Evolutionary conservation across 2,113 vertebrate species (phyloP).

Genomic region (Gorsachius goisagi): DNA sequence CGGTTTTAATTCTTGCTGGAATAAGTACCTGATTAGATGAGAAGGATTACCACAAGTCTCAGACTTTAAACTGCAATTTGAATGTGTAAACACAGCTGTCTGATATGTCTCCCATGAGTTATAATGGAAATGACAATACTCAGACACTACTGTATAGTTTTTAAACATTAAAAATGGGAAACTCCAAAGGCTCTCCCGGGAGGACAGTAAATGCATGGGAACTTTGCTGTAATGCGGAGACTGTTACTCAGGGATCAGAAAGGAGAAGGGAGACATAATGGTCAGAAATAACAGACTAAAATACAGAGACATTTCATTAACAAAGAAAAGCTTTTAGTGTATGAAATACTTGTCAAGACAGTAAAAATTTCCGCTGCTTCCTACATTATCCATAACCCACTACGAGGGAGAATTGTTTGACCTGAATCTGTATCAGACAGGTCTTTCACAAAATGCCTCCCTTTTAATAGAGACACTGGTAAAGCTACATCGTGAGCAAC

Average conservation of each 20-base stretch:
- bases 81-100: constrained; percentile 42
- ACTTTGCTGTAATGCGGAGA: background rate
- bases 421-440: background rate
- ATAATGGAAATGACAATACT: background rate
- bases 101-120: background rate
- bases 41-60: constrained; percentile 14
- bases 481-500: background rate
- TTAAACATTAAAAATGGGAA: background rate
- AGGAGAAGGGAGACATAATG: background rate
- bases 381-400: background rate
- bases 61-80: background rate
- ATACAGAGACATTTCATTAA: background rate
- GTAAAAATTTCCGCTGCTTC: background rate
- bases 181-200: background rate
- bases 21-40: constrained; percentile 36
- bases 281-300: background rate
- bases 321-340: background rate
- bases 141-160: background rate
- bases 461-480: background rate
- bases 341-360: background rate
- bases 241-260: background rate
- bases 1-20: background rate
- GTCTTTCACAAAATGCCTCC: background rate
- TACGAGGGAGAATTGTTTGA: background rate
- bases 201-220: background rate